phyloP scores from a whole-genome alignment of 2,888 invertebrate species.

The Drosophila quinaria region DNA sequence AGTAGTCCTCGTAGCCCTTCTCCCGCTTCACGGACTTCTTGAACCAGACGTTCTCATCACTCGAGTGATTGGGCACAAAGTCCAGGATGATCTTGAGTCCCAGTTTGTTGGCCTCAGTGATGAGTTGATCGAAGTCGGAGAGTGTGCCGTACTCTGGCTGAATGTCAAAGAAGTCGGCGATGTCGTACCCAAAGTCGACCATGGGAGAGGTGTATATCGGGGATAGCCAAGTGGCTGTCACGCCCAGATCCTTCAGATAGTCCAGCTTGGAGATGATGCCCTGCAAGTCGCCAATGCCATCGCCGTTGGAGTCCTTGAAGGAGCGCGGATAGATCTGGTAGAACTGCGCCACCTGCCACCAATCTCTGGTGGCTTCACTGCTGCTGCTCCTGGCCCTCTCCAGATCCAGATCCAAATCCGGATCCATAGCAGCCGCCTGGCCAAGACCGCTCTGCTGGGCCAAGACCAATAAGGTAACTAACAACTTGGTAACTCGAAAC shows the following conservation, averaged over 20 bases:
- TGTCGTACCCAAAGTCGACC: conserved; percentile 92
- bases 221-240: conserved; percentile 90
- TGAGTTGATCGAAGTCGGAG: conserved; percentile 89
- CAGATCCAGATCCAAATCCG: conserved; percentile 41
- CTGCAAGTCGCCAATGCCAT: conserved; percentile 94
- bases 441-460: conserved; percentile 23
- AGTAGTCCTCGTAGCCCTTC: conserved; percentile 90
- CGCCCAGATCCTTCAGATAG: conserved; percentile 89
- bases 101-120: conserved; percentile 86
- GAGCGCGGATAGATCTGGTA: conserved; percentile 95
- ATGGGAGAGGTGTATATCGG: conserved; percentile 91
- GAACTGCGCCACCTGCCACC: conserved; percentile 93
- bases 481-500: conserved; percentile 37
- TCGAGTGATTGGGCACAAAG: conserved; percentile 92
- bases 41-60: conserved; percentile 95
- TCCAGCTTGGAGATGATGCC: conserved; percentile 88
- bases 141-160: conserved; percentile 90
- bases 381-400: conserved; percentile 38
- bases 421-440: conserved; percentile 39
- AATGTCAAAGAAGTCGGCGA: conserved; percentile 89
- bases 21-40: conserved; percentile 88
- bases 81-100: conserved; percentile 87
- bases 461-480: conserved; percentile 29
- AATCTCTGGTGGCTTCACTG: conserved; percentile 86
- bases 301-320: conserved; percentile 92